A percentile compares a stretch with the other conserved stretches of the same genome.
Evolutionary conservation across 2,888 invertebrate species (phyloP).

Genomic region (Drosophila sordidula): DNA sequence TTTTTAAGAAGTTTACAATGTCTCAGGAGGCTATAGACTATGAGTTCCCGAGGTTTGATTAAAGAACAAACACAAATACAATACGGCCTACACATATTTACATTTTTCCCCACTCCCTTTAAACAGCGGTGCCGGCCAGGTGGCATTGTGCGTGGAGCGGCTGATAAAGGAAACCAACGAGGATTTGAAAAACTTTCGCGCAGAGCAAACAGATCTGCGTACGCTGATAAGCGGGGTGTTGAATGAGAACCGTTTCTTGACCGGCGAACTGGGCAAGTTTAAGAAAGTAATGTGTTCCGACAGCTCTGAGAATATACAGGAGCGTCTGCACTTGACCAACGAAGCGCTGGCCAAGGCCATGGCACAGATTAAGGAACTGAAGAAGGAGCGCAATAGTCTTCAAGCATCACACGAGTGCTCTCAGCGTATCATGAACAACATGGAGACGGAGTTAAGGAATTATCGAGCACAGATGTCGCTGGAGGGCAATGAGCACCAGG

Average conservation of each 20-base stretch:
- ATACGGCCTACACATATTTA: neutral
- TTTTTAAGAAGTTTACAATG: conserved; percentile 30
- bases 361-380: conserved; percentile 83
- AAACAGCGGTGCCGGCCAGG: conserved; percentile 47
- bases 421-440: conserved; percentile 88
- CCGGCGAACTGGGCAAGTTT: conserved; percentile 65
- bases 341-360: conserved; percentile 83
- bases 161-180: conserved; percentile 74
- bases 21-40: conserved; percentile 53
- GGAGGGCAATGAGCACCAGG: conserved; percentile 54
- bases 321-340: conserved; percentile 71
- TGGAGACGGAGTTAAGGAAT: conserved; percentile 89
- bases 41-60: conserved; percentile 38
- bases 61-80: neutral
- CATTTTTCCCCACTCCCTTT: neutral
- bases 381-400: conserved; percentile 89
- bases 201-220: conserved; percentile 78
- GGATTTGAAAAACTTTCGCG: conserved; percentile 74
- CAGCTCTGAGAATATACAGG: conserved; percentile 40
- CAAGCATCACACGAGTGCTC: conserved; percentile 89
- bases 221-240: conserved; percentile 81
- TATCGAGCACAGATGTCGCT: conserved; percentile 83
- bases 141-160: conserved; percentile 72
- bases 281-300: conserved; percentile 36
- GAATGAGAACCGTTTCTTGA: conserved; percentile 82